Base-by-base conservation (phyloP, 2,888 invertebrate genomes). In the Pachliopta kotzebuea region DNA sequence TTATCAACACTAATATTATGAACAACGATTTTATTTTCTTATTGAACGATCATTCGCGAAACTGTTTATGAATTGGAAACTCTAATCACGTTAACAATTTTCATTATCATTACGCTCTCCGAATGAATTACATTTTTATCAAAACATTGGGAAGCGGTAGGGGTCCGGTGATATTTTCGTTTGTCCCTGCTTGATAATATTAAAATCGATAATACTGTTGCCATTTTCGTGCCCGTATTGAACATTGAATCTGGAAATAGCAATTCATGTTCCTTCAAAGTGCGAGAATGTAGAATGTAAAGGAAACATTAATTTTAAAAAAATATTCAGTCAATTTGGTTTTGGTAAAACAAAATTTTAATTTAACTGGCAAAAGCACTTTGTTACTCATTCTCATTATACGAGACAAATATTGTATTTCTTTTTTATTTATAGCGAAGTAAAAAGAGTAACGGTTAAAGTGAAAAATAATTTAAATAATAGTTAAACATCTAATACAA, bases 91-190 rank as follows among this genome's bases (percentile, higher is more conserved):
- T 45, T n/a, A 45, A 45, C 45, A 45, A n/a, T 45, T n/a, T 45
- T 54, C 55, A 20, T n/a, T 29, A 55, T 37, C 14, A 37, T 52
- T 52, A 52, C 23, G 21, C 3, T 52, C 21, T 7, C 21, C 9
- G 23, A 11, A 7, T 23, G 21, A 52, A 52, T 52, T 52, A 52
- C 2, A 11, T 52, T 4, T 52, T 9, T 21, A 9, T 52, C 21
- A 52, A 52, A 52, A 52, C 50, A 21, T 52, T 21, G 21, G 20
- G 2, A 50, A 52, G n/a, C 50, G 21, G 50, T 23, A 52, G 50
- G 50, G 50, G 50, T 52, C 50, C 50, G 50, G 23, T n/a, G 21
- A 52, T 7, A 52, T 52, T 52, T 52, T 52, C 21, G 50, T n/a
- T 45, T 37, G 37, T 37, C 37, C 4, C 37, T 14, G 37, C 37